Evolutionary conservation across 2,888 invertebrate species (phyloP).

Genomic region (Lacanobia wlatinum): DNA sequence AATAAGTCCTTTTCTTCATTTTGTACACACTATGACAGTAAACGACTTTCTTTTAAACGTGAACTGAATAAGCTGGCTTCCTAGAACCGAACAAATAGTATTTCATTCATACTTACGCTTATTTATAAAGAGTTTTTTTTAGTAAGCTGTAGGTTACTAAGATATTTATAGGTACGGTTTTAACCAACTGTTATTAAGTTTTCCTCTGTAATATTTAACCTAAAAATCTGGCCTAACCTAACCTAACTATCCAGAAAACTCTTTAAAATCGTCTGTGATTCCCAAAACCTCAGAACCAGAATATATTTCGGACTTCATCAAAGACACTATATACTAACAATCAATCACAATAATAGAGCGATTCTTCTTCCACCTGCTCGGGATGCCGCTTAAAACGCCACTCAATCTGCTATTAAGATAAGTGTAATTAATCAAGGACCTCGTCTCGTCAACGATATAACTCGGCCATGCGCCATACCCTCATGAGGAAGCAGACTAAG

Average conservation of each 20-base stretch:
- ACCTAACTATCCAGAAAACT: not conserved
- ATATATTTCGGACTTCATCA: not conserved
- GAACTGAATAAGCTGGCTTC: not conserved
- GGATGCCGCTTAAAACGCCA: slow-evolving; percentile 48
- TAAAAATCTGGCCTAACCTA: not conserved
- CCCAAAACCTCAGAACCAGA: not conserved
- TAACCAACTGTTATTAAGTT: too few relatives aligned
- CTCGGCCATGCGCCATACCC: slow-evolving; percentile 49
- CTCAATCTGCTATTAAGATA: slow-evolving; percentile 68
- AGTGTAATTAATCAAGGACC: slow-evolving; percentile 75
- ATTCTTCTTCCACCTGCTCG: slow-evolving; percentile 48
- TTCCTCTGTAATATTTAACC: not conserved
- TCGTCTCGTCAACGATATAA: slow-evolving; percentile 62
- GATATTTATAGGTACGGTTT: too few relatives aligned
- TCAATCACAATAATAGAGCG: slow-evolving; percentile 42
- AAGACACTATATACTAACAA: slow-evolving; percentile 2
- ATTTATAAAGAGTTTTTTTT: not conserved
- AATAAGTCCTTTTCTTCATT: slow-evolving; percentile 47
- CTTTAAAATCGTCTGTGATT: not conserved
- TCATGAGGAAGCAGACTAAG: slow-evolving; percentile 65
- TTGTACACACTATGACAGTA: slow-evolving; percentile 8
- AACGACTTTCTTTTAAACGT: slow-evolving; percentile 18
- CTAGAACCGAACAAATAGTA: not conserved
- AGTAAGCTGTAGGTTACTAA: not conserved
- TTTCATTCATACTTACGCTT: not conserved